Conservation (phyloP, 2,888 invertebrate species). For the Cosmia trapezina region DNA sequence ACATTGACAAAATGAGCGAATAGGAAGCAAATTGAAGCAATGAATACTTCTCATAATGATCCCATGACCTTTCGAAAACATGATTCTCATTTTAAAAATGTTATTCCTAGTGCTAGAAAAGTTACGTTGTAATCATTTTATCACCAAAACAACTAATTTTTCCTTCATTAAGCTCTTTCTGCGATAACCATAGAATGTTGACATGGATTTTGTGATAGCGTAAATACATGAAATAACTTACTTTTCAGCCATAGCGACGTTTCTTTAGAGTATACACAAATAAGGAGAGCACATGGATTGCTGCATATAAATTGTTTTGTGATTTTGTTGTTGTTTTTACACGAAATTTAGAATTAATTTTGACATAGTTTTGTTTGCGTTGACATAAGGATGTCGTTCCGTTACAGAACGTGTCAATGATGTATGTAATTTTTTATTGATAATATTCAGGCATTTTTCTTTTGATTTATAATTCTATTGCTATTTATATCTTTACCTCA, state of each 20-base stretch:
- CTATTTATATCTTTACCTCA: background rate
- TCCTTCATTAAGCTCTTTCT: constrained; percentile 70
- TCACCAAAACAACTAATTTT: constrained; percentile 61
- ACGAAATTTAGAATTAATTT: constrained; percentile 87
- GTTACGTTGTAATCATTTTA: constrained; percentile 34
- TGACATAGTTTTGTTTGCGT: constrained; percentile 89
- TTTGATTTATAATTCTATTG: background rate
- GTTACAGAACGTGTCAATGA: constrained; percentile 44
- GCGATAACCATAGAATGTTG: constrained; percentile 75
- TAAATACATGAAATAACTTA: constrained; percentile 74
- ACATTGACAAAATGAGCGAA: constrained; percentile 45
- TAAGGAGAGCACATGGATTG: constrained; percentile 82
- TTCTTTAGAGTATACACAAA: constrained; percentile 71
- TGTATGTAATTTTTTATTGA: constrained; percentile 23
- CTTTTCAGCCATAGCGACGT: constrained; percentile 86
- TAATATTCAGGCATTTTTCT: background rate
- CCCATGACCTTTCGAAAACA: constrained; percentile 43
- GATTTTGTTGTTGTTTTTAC: constrained; percentile 85
- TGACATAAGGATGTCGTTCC: constrained; percentile 81
- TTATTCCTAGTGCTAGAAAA: constrained; percentile 16
- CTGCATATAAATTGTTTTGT: constrained; percentile 77
- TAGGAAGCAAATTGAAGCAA: constrained; percentile 45
- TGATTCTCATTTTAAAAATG: constrained; percentile 1
- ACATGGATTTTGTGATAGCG: constrained; percentile 67
- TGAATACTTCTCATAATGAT: constrained; percentile 34